phyloP scores from a whole-genome alignment of 2,888 invertebrate species.

The Caenorhabditis sp. region DNA sequence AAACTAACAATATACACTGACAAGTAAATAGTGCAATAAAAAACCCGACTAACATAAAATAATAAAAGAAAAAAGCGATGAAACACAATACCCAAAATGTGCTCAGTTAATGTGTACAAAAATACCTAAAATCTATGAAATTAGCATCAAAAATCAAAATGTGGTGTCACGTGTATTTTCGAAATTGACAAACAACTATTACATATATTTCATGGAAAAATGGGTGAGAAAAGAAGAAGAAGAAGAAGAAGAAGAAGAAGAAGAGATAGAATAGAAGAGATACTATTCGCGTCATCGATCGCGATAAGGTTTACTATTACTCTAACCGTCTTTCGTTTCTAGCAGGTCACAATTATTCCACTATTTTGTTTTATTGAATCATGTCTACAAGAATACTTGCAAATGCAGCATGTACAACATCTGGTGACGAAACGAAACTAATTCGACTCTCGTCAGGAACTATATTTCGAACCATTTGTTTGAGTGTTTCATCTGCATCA shows the following conservation, averaged over 20 bases:
- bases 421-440: conserved; percentile 69
- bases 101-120: not conserved
- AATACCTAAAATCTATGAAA: not conserved
- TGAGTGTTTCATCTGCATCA: conserved; percentile 47
- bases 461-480: conserved; percentile 47
- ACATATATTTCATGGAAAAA: not conserved
- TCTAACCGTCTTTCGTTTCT: not conserved
- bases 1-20: not conserved
- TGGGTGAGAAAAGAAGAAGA: not conserved
- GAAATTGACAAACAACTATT: not conserved
- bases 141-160: not conserved
- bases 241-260: too few species aligned
- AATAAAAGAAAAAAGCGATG: not conserved
- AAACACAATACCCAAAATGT: conserved; percentile 1
- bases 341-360: too few species aligned
- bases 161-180: not conserved
- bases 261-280: not conserved
- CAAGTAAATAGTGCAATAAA: not conserved
- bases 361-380: not conserved
- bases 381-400: conserved; percentile 40
- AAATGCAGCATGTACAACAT: conserved; percentile 70
- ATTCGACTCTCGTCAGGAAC: conserved; percentile 51
- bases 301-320: not conserved
- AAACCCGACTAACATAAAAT: not conserved
- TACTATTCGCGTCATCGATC: not conserved